phyloP scores from a whole-genome alignment of 1,140 invertebrate genomes.

The Diploscapter pachys region DNA sequence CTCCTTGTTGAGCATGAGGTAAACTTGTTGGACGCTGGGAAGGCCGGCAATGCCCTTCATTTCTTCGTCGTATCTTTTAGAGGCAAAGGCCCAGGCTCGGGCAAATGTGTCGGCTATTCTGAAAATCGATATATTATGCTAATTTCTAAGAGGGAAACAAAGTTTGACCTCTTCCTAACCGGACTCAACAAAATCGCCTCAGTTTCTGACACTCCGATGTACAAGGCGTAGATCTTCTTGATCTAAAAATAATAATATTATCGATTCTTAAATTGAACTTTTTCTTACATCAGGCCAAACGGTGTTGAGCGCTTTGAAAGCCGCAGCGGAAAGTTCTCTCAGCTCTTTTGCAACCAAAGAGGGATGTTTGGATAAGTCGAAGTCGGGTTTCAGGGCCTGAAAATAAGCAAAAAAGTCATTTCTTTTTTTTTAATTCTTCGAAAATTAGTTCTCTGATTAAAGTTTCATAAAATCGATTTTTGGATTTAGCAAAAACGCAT shows the following conservation, averaged over 20 bases:
- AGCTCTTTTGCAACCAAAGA: conserved; percentile 40
- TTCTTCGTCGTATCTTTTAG: conserved; percentile 45
- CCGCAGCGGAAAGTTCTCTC: conserved; percentile 37
- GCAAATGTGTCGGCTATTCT: conserved; percentile 44
- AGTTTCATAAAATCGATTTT: not conserved
- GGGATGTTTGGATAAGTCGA: conserved; percentile 37
- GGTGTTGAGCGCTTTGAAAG: conserved; percentile 48
- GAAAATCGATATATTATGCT: too few relatives aligned
- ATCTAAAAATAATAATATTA: conserved; percentile 38
- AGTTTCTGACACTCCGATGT: conserved; percentile 53
- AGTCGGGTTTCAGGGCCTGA: conserved; percentile 19
- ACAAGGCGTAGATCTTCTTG: conserved; percentile 45
- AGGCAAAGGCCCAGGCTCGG: conserved; percentile 41
- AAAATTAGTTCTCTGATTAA: not conserved
- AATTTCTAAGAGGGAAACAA: too few relatives aligned
- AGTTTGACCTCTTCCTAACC: conserved; percentile 37
- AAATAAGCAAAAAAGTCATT: conserved; percentile 2
- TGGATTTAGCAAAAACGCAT: not conserved
- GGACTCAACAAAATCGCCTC: conserved; percentile 55
- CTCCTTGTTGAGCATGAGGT: conserved; percentile 44
- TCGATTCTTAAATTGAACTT: too few relatives aligned
- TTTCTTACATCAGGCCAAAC: conserved; percentile 41
- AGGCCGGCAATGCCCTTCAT: conserved; percentile 48
- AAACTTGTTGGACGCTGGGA: conserved; percentile 55
- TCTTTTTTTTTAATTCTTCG: not conserved